Conservation (phyloP, 2,113 vertebrate species). For the Chrysemys picta region DNA sequence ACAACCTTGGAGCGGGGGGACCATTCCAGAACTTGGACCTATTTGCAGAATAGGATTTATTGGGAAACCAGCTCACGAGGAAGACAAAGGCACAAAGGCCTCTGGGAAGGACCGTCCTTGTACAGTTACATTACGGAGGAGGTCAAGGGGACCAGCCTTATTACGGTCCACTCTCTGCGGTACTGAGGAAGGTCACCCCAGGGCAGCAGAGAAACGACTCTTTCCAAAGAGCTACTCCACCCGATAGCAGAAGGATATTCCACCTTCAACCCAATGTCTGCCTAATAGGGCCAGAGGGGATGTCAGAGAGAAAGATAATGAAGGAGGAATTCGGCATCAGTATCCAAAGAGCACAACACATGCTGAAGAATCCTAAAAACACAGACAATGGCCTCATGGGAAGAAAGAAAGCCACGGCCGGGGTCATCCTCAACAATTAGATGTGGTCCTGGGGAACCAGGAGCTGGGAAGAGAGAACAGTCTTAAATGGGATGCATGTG, state of each 20-base stretch:
- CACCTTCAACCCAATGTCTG: background rate
- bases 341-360: background rate
- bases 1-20: no score
- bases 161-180: rapidly evolving
- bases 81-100: background rate
- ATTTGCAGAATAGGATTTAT: background rate
- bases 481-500: rapidly evolving
- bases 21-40: background rate
- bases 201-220: background rate
- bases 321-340: background rate
- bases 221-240: rapidly evolving
- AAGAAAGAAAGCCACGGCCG: background rate
- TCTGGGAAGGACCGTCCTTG: background rate
- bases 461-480: rapidly evolving
- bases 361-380: background rate
- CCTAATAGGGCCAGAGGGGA: background rate
- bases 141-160: background rate
- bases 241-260: background rate
- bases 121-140: background rate
- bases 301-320: background rate
- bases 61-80: rapidly evolving
- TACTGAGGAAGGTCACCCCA: background rate
- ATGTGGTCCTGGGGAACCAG: rapidly evolving
- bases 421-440: background rate
- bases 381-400: rapidly evolving